Evolutionary conservation across 2,797 vertebrate species (phyloP), one percentile per base, ranked within the genome.

Genomic region (Argya squamiceps): DNA sequence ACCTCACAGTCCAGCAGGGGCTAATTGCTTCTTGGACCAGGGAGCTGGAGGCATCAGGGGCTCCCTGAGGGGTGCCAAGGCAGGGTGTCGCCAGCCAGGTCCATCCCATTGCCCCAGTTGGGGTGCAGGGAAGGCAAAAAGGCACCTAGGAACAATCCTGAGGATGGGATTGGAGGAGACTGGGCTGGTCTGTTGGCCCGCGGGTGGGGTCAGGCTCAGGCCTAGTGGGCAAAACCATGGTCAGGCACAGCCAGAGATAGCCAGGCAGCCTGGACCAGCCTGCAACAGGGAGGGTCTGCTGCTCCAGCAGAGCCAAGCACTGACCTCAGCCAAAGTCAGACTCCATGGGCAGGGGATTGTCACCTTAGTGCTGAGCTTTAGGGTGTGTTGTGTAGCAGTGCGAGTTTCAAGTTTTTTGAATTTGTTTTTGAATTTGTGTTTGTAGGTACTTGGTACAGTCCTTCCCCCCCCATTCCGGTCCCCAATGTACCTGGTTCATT

Each of bases 1-100:
- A 52, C 0, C 1, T 55, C 37, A 22, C 1, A 0, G 21, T 1
- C 3, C 50, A 83, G 14, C 10, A 60, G 16, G 12, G 3, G 1
- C 12, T 21, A 21, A 24, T 2, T 8, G 3, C 21, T 46, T 67
- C 34, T 41, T 8, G 13, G 12, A 15, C 4, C 44, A 52, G 32
- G 30, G 18, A 86, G 6, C 10, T 32, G 7, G 15, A 23, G 36
- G 7, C 11, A 18, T 34, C 27, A 16, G 18, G 12, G 26, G 0
- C 3, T 46, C 39, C 29, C 41, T 13, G 9, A 9, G 14, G 4
- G 4, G 0, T 2, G 2, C 10, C 4, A 1, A 44, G 44, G 15
- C 15, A 55, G 26, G 29, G 7, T n/a, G 30, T 18, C 13, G 29
- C 12, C 6, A 6, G 27, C 12, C 22, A 29, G 18, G 3, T 8